These are phyloP conservation scores for Epinephelus lanceolatus DNA, from an alignment of 2,113 vertebrate species.

Conservation along the genomic window DNA sequence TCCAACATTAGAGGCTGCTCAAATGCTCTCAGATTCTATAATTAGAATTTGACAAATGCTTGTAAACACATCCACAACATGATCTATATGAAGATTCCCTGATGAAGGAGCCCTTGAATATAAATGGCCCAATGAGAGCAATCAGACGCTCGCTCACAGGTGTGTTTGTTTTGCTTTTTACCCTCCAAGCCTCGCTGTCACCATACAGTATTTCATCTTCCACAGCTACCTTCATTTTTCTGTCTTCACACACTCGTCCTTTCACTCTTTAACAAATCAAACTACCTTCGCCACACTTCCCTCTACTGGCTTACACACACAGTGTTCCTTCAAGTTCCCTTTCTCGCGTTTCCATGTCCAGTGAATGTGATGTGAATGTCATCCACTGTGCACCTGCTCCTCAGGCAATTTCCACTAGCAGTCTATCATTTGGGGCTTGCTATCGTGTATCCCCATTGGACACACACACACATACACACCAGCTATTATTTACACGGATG, in stretches of 20 bases:
- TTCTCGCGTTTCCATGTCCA: slow-evolving; percentile 8
- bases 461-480: background rate
- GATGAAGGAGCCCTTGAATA: slow-evolving; percentile 47
- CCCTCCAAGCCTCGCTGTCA: slow-evolving; percentile 1
- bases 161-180: slow-evolving; percentile 29
- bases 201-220: background rate
- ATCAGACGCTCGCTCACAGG: slow-evolving; percentile 29
- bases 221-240: background rate
- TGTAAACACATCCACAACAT: slow-evolving; percentile 27
- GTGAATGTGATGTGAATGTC: slow-evolving; percentile 47
- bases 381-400: slow-evolving; percentile 57
- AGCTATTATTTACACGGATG: slow-evolving; percentile 33
- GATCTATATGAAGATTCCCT: slow-evolving; percentile 40
- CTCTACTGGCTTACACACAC: background rate
- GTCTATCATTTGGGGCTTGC: slow-evolving; percentile 51
- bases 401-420: slow-evolving; percentile 28
- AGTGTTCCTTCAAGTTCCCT: background rate
- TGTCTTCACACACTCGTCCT: background rate
- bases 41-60: slow-evolving; percentile 45
- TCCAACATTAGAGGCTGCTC: slow-evolving; percentile 11
- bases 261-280: background rate
- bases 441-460: slow-evolving; percentile 28
- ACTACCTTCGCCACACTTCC: background rate
- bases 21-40: slow-evolving; percentile 31
- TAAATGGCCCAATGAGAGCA: slow-evolving; percentile 48